These are phyloP conservation scores for Pristionchus mayeri DNA, from an alignment of 2,888 invertebrate species.

Conservation along the genomic window DNA sequence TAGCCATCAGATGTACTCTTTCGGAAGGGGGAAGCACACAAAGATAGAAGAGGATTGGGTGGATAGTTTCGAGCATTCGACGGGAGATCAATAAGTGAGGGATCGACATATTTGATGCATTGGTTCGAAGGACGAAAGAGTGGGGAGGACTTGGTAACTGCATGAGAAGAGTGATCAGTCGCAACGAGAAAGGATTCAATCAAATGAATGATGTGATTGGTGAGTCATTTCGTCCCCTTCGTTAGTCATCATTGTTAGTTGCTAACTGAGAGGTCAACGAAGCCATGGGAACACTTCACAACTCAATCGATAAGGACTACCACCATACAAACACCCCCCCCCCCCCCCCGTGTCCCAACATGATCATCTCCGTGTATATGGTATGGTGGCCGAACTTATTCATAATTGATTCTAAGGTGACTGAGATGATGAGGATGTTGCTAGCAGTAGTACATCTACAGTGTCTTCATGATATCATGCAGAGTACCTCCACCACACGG, in stretches of 20 bases:
- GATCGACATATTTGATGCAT: background rate
- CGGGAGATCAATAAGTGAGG: slow-evolving; percentile 13
- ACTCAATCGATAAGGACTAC: background rate
- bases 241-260: slow-evolving; percentile 35
- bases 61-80: slow-evolving; percentile 30
- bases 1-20: background rate
- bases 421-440: background rate
- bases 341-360: too few species aligned
- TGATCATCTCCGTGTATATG: too few species aligned
- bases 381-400: background rate
- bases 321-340: too few species aligned
- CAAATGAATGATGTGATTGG: slow-evolving; percentile 18
- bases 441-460: background rate
- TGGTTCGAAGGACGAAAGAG: background rate
- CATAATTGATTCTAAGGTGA: background rate
- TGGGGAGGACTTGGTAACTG: slow-evolving; percentile 34
- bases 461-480: background rate
- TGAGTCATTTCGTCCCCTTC: background rate
- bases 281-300: too few species aligned
- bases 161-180: slow-evolving; percentile 32
- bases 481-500: slow-evolving; percentile 21
- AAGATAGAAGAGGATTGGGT: slow-evolving; percentile 1
- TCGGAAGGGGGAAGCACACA: slow-evolving; percentile 15
- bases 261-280: background rate
- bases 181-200: slow-evolving; percentile 2